These are phyloP conservation scores for Lampris incognitus DNA, from an alignment of 2,113 vertebrate species.

Conservation along the genomic window DNA sequence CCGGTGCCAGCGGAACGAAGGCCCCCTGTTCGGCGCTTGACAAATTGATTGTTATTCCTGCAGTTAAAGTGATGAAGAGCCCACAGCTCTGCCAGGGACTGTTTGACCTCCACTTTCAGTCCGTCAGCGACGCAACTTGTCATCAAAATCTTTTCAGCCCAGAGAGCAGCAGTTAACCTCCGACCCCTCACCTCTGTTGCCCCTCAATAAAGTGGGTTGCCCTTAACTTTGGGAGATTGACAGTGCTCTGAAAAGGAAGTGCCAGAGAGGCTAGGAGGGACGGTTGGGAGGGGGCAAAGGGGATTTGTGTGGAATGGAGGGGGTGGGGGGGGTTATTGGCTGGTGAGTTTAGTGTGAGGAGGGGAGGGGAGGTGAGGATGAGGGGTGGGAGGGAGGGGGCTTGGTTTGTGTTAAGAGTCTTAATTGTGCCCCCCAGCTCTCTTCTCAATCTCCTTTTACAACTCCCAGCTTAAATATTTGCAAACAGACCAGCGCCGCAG, in stretches of 20 bases:
- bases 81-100: slow-evolving; percentile 52
- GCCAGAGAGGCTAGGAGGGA: slow-evolving; percentile 33
- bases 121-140: slow-evolving; percentile 73
- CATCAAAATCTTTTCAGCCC: slow-evolving; percentile 77
- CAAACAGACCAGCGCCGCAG: slow-evolving; percentile 58
- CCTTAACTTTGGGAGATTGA: slow-evolving; percentile 72
- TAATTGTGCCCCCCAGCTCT: slow-evolving; percentile 62
- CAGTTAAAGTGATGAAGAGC: slow-evolving; percentile 72
- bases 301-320: background rate
- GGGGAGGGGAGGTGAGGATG: background rate
- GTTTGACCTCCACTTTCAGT: slow-evolving; percentile 68
- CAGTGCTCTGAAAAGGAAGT: slow-evolving; percentile 69
- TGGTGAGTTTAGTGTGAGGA: slow-evolving; percentile 21
- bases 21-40: slow-evolving; percentile 28
- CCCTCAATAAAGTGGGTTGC: slow-evolving; percentile 70
- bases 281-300: background rate
- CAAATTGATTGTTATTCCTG: slow-evolving; percentile 72
- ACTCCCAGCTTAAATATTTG: slow-evolving; percentile 73
- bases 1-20: slow-evolving; percentile 25
- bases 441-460: slow-evolving; percentile 57
- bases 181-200: slow-evolving; percentile 73
- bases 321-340: slow-evolving; percentile 37
- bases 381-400: slow-evolving; percentile 23
- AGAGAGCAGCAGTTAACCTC: slow-evolving; percentile 81
- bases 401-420: slow-evolving; percentile 48